phyloP scores from a whole-genome alignment of 2,113 vertebrate genomes.

The Anhinga anhinga region DNA sequence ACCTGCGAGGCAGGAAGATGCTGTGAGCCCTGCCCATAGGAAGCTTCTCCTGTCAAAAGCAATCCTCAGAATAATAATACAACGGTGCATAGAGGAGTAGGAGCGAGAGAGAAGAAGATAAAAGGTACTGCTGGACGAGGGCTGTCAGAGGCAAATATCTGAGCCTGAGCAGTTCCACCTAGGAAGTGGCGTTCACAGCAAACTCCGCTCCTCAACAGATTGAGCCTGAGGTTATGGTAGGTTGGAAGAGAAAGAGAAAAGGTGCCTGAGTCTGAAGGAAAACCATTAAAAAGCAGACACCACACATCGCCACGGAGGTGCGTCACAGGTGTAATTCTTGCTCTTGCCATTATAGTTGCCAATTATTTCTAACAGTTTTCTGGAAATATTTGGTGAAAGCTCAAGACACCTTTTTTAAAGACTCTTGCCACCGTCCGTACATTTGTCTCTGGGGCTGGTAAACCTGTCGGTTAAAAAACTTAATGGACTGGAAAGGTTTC shows the following conservation, averaged over 20 bases:
- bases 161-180: background rate
- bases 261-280: background rate
- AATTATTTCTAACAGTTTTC: background rate
- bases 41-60: background rate
- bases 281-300: background rate
- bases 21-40: background rate
- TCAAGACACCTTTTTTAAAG: background rate
- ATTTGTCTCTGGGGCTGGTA: background rate
- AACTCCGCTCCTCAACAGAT: background rate
- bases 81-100: background rate
- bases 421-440: background rate
- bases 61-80: background rate
- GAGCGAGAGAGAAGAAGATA: background rate
- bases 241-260: background rate
- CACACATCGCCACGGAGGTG: background rate
- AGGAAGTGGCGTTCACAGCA: background rate
- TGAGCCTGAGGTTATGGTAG: background rate
- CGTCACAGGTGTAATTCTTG: background rate
- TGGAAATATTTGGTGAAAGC: background rate
- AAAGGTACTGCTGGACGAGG: background rate
- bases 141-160: background rate
- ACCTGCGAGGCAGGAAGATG: background rate
- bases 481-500: conserved; percentile 1
- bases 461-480: background rate
- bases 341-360: background rate